Base-by-base conservation (phyloP, 1,140 invertebrate genomes). In the Bilobella aurantiaca region DNA sequence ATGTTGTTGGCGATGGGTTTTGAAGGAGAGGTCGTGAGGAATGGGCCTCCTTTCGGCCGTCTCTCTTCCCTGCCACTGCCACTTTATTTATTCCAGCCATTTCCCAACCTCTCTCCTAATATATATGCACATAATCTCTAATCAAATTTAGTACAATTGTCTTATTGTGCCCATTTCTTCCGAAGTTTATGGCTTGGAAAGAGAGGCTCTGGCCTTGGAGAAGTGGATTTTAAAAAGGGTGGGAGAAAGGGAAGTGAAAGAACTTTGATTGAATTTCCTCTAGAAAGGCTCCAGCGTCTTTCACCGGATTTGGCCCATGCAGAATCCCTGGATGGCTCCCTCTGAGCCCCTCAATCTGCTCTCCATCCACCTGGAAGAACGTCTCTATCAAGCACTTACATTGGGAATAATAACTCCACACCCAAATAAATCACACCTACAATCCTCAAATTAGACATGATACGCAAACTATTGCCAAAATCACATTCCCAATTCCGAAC, bases 61-160 rank as follows among this genome's bases (percentile, higher is more conserved):
- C n/a, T n/a, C n/a, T n/a, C n/a, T n/a, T n/a, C n/a, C n/a, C n/a
- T n/a, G n/a, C n/a, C n/a, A n/a, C n/a, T n/a, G n/a, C n/a, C n/a
- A n/a, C n/a, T 74, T 73, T 71, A 73, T 66, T 74, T 68, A 71
- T 73, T 74, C 67, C 1, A 64, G 65, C 27, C 65, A 42, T 66
- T 70, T 64, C 31, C 58, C 67, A 72, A 68, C 69, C 71, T 71
- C 73, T n/a, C n/a, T 37, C 66, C 65, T 69, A 65, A 74, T 74
- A 74, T 74, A 74, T 74, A 74, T 74, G 71, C 66, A 67, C 71
- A 74, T 75, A 75, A 75, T 75, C 73, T 74, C 70, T 75, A 75
- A 75, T 75, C 74, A 75, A 74, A 75, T 75, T 75, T 75, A 74
- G 72, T 72, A 73, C 73, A 75, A 75, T 75, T 75, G 74, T 74